Evolutionary conservation across 2,888 invertebrate genomes (phyloP).

Genomic region (Mimachlamys varia): DNA sequence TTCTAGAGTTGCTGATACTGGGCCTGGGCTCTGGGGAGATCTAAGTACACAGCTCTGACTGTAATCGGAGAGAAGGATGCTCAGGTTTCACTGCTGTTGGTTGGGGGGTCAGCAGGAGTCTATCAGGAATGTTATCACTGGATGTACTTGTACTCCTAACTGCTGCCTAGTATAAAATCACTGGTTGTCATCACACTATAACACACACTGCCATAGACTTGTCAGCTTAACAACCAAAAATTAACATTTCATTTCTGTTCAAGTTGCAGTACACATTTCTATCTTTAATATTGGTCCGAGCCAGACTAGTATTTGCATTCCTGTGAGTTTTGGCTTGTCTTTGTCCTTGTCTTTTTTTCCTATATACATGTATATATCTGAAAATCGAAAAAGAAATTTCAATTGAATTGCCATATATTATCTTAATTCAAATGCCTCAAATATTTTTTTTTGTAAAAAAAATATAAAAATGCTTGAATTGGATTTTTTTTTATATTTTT

Average conservation of each 20-base stretch:
- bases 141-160: background rate
- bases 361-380: too few species aligned
- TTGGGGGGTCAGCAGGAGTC: slow-evolving; percentile 26
- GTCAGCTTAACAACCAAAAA: background rate
- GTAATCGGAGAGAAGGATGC: slow-evolving; percentile 10
- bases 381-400: too few species aligned
- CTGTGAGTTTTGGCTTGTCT: too few species aligned
- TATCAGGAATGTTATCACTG: slow-evolving; percentile 4
- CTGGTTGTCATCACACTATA: background rate
- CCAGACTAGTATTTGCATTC: too few species aligned
- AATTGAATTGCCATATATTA: too few species aligned
- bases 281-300: too few species aligned
- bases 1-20: background rate
- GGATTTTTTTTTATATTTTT: too few species aligned
- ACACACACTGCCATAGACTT: background rate
- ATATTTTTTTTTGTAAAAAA: too few species aligned
- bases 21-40: background rate
- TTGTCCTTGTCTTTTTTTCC: too few species aligned
- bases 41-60: background rate
- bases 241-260: background rate
- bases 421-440: too few species aligned
- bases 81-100: slow-evolving; percentile 10
- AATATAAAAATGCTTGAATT: too few species aligned
- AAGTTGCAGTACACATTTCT: too few species aligned
- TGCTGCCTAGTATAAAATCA: background rate